A percentile compares a stretch with the other conserved stretches of the same genome.
These are phyloP conservation scores for Chanos chanos DNA, from an alignment of 2,797 vertebrate species.

Conservation along the genomic window DNA sequence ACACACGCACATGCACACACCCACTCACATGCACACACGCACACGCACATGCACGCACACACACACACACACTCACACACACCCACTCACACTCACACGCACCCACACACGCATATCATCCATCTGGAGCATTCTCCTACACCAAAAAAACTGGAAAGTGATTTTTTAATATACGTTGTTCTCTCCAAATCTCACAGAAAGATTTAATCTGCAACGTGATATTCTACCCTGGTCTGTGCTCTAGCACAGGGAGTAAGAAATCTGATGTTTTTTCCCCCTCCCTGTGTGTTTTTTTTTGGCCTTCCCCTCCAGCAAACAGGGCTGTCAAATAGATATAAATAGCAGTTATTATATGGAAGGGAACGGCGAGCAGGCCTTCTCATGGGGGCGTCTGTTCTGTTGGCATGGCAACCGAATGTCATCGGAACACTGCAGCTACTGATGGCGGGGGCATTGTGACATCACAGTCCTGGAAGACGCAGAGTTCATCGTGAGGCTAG, in stretches of 20 bases:
- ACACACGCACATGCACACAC: too few species aligned
- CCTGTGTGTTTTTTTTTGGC: conserved; percentile 31
- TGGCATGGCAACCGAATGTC: conserved; percentile 59
- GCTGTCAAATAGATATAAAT: conserved; percentile 64
- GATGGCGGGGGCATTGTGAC: conserved; percentile 41
- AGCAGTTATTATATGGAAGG: conserved; percentile 65
- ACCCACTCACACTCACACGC: too few species aligned
- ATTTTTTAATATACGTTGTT: too few species aligned
- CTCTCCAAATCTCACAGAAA: neutral
- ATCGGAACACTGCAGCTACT: conserved; percentile 50
- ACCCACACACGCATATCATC: neutral
- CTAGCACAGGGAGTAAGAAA: conserved; percentile 37
- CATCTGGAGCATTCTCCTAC: neutral
- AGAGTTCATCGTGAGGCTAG: conserved; percentile 50
- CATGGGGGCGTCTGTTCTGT: conserved; percentile 59
- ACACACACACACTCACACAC: neutral
- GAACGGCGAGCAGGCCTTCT: conserved; percentile 60
- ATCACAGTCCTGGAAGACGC: conserved; percentile 41
- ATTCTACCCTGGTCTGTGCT: conserved; percentile 11
- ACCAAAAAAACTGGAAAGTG: neutral
- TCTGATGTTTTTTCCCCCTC: conserved; percentile 39
- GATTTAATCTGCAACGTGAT: conserved; percentile 17
- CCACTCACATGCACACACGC: too few species aligned
- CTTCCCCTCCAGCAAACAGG: conserved; percentile 49
- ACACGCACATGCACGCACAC: neutral